Base-by-base conservation (phyloP, 2,797 vertebrate species). In the Lepilemur ruficaudatus region DNA sequence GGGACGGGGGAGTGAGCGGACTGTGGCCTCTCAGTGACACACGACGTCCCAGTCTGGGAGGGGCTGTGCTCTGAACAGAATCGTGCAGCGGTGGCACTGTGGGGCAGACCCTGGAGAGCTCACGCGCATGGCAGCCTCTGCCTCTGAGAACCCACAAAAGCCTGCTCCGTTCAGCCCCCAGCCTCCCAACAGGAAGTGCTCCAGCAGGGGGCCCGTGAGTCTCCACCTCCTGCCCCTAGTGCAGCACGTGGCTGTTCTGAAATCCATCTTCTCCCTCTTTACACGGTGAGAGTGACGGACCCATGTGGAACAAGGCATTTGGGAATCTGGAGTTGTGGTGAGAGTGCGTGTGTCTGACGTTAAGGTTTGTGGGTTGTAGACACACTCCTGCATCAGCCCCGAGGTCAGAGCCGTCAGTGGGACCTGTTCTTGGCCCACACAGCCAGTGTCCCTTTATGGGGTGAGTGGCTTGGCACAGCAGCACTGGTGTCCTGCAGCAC, bases 241-340 rank as follows among this genome's bases (percentile, higher is more conserved):
- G 1, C 8, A 52, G 12, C 7, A 3, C 2, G 6, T 17, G 32
- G 35, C 18, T 9, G 13, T 57, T 80, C 23, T 25, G n/a, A 25
- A 11, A 5, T 5, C 7, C 12, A 2, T 20, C 10, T 41, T 22
- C 5, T 13, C 4, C 23, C 15, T 15, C 13, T 30, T n/a, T 9
- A 11, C 23, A 7, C 0, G 0, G 11, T 4, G 0, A 20, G 3
- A 59, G 10, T 5, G 25, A 2, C 4, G 4, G 20, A 17, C 38
- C 4, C 6, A n/a, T 22, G 38, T 28, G 72, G 30, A 52, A 20
- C 12, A 1, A 13, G 20, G 20, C 4, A 0, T 23, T 35, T 52
- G 32, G 76, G 15, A 30, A 0, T 30, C 7, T 43, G 41, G 13
- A 61, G 67, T n/a, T 70, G 22, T 38, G 69, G 46, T 55, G 20